Base-by-base conservation (phyloP, 2,113 vertebrate species). In the Vidua chalybeata region DNA sequence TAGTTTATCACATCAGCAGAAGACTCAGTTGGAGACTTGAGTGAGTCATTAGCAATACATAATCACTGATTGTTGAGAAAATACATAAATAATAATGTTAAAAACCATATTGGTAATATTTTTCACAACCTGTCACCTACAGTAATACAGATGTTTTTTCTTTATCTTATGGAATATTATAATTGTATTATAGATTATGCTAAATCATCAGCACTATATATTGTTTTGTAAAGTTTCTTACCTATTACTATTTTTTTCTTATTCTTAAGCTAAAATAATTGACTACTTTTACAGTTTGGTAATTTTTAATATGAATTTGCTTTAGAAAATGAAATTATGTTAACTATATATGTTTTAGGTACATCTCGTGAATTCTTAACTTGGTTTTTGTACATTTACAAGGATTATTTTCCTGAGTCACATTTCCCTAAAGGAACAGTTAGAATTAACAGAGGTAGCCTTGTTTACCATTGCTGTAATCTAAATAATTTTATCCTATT, bases 251-350 rank as follows among this genome's bases (percentile, higher is more conserved):
- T 23, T 14, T 7, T 37, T 59, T 63, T 11, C 19, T 55, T 26
- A 87, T 76, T 78, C 51, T 54, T 84, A 76, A 89, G 20, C 31
- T 89, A 61, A 87, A 93, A 90, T 64, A 90, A 78, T 92, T 76
- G n/a, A 33, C 66, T 74, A 7, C 4, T 69, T 1, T 21, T 74
- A 43, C 7, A n/a, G 15, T 92, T 72, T 51, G 7, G 8, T 18
- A 49, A 35, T n/a, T 49, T 84, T 39, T 35, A 21, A 67, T 54
- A 79, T 66, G 28, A 73, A 17, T 51, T 84, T 79, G 15, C 13
- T 73, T 95, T 86, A 41, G 56, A 77, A 91, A 94, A 84, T 54
- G 4, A 33, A 73, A 63, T 54, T n/a, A 8, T 48, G 31, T 17
- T 41, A 39, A 19, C 2, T 16, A 24, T 46, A 14, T 37, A 21